Evolutionary conservation across 2,888 invertebrate species (phyloP), one percentile per base, ranked within the genome.

Genomic region (Metellina segmentata): DNA sequence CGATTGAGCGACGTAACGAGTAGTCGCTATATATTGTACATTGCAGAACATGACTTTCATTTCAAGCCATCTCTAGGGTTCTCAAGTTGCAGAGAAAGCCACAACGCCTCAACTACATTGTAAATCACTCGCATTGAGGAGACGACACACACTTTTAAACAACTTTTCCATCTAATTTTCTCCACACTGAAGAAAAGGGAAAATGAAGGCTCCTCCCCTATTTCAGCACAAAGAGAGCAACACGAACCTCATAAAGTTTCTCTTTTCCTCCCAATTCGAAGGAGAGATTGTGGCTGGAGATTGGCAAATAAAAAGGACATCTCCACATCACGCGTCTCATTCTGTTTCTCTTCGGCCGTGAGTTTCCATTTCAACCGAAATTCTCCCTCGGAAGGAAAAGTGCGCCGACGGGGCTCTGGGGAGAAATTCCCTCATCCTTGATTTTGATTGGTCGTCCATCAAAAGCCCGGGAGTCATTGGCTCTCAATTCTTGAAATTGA

Each of bases 401-500:
- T 71, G 77, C 52, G 52, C 52, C 34, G 83, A 89, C 75, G 70
- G 20, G 75, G 19, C 83, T 79, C 72, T 9, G 34, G 83, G 82
- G 75, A 86, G 78, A 83, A 82, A 86, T 91, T 87, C 87, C 74
- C 82, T 79, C 91, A 61, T 79, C 61, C 87, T 87, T 91, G 87
- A 88, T 91, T 91, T 88, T 91, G 91, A 91, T 91, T 91, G 91
- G 91, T 91, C 91, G 91, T 91, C 87, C 82, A 91, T 91, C 91
- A 91, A 91, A 77, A 87, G 79, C n/a, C 77, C 52, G 82, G 72
- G 71, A 71, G 72, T 87, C 81, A 82, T 72, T 70, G 77, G 85
- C 83, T 83, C 81, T 11, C 70, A 53, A 82, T 81, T 82, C 87
- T 91, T 91, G 91, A 91, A 91, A 91, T 91, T 91, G 91, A 91